Evolutionary conservation across 2,888 invertebrate species (phyloP).

Genomic region (Dolomedes plantarius): DNA sequence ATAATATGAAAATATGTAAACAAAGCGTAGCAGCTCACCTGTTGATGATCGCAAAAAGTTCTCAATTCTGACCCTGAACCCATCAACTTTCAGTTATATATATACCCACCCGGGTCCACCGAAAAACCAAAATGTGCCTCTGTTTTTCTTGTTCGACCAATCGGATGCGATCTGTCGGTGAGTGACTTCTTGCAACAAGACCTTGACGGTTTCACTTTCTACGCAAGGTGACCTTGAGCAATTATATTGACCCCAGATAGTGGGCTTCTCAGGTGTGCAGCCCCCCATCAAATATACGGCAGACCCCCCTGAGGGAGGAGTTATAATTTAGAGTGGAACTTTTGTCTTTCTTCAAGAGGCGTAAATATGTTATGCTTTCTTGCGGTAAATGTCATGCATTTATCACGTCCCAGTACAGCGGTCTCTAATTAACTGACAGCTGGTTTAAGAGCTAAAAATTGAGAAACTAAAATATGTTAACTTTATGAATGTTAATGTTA

Average conservation of each 20-base stretch:
- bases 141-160: conserved; percentile 48
- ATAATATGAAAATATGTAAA: no score
- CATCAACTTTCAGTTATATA: conserved; percentile 37
- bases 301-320: not conserved
- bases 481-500: no score
- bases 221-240: conserved; percentile 52
- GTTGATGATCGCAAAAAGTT: not conserved
- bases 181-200: conserved; percentile 46
- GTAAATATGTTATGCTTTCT: not conserved
- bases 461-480: no score
- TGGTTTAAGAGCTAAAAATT: no score
- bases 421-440: not conserved
- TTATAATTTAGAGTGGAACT: not conserved
- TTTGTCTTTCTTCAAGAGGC: not conserved
- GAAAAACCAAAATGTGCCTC: conserved; percentile 57
- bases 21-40: conserved; percentile 1
- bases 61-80: conserved; percentile 55
- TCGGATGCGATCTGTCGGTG: conserved; percentile 48
- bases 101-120: conserved; percentile 36
- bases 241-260: conserved; percentile 38
- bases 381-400: not conserved
- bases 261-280: not conserved
- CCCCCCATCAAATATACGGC: not conserved
- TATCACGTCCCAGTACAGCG: not conserved
- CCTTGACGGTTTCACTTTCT: conserved; percentile 62